phyloP scores from a whole-genome alignment of 2,797 vertebrate genomes.

The Taenioides sp. region DNA sequence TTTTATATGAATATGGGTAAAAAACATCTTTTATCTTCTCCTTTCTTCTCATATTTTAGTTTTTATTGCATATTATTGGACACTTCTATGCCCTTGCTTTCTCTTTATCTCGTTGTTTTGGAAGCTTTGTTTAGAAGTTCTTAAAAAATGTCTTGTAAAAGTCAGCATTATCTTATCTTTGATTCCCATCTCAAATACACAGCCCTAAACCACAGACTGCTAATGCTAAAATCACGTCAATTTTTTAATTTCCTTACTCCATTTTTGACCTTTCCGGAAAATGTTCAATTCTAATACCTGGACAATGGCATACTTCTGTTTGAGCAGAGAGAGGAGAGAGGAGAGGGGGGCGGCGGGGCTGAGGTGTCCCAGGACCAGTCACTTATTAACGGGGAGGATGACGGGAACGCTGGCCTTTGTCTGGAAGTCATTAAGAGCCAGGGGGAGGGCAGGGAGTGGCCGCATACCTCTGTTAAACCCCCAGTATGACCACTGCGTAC shows the following conservation, averaged over 20 bases:
- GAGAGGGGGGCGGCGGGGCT: slow-evolving; percentile 37
- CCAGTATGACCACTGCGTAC: slow-evolving; percentile 41
- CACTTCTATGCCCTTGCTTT: neutral
- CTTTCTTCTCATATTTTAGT: too few species aligned
- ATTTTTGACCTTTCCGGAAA: slow-evolving; percentile 22
- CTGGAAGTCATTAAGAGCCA: slow-evolving; percentile 81
- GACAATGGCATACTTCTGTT: neutral
- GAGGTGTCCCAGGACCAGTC: slow-evolving; percentile 56
- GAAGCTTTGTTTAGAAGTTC: neutral
- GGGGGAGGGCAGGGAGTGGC: slow-evolving; percentile 75
- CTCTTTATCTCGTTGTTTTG: too few species aligned
- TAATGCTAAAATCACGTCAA: neutral
- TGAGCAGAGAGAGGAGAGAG: neutral
- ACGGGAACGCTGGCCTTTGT: slow-evolving; percentile 73
- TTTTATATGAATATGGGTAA: too few species aligned
- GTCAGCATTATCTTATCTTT: neutral
- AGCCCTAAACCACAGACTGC: neutral
- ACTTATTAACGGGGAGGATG: slow-evolving; percentile 80
- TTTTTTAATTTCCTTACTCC: neutral
- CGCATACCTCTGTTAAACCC: slow-evolving; percentile 73
- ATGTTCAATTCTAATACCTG: neutral
- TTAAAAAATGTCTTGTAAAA: neutral
- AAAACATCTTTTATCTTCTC: too few species aligned
- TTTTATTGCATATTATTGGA: too few species aligned
- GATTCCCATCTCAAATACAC: neutral